Conservation (phyloP, 2,888 invertebrate species). For the Megamerina dolium region DNA sequence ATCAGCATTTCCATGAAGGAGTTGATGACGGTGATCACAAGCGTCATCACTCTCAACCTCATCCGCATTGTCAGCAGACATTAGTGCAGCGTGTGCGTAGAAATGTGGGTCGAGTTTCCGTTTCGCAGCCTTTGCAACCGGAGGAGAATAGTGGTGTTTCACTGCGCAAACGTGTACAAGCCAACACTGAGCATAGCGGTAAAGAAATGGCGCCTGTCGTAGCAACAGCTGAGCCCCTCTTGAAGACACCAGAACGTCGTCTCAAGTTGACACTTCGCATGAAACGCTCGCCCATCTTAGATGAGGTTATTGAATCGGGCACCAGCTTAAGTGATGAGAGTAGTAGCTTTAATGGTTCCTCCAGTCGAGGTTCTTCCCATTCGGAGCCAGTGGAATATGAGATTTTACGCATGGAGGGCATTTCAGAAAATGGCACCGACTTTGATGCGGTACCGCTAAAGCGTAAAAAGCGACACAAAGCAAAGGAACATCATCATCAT, state of each 20-base stretch:
- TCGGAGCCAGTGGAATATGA: conserved; percentile 69
- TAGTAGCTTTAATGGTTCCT: conserved; percentile 37
- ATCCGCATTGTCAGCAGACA: conserved; percentile 10
- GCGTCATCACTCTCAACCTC: background rate
- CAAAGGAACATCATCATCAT: conserved; percentile 46
- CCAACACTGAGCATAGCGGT: conserved; percentile 15
- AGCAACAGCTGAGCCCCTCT: conserved; percentile 19
- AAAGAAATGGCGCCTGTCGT: conserved; percentile 7
- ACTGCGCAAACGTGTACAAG: conserved; percentile 28
- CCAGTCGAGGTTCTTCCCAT: conserved; percentile 22
- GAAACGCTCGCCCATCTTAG: conserved; percentile 79
- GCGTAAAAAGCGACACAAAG: conserved; percentile 59
- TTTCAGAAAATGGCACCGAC: conserved; percentile 49
- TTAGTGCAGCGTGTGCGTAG: conserved; percentile 9
- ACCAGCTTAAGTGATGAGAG: conserved; percentile 61
- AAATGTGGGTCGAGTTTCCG: conserved; percentile 3
- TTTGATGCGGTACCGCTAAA: conserved; percentile 33
- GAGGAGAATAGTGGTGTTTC: background rate
- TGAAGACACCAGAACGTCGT: conserved; percentile 50
- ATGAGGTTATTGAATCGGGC: conserved; percentile 78
- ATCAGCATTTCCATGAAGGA: conserved; percentile 20
- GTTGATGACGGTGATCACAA: no score
- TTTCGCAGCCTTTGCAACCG: background rate
- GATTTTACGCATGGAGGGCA: conserved; percentile 74
- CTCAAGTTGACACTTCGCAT: conserved; percentile 77